Base-by-base conservation (phyloP, 2,797 vertebrate genomes). In the Poecilia velifera region DNA sequence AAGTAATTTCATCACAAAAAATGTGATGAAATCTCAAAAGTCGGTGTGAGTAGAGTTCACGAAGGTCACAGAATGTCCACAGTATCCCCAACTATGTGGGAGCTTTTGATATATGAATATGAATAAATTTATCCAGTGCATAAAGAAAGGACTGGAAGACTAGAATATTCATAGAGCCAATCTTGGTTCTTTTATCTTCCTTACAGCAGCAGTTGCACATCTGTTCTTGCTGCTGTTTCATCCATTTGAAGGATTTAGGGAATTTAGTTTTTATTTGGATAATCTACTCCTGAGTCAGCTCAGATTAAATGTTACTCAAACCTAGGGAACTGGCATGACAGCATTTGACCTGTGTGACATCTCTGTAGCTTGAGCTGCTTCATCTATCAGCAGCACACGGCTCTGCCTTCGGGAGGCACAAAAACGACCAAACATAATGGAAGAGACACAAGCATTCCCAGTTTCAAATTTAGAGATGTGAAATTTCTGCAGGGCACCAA, bases 231-330 rank as follows among this genome's bases (percentile, higher is more conserved):
- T 77, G 82, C 79, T 76, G 84, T 84, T 77, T 81, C 80, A 90
- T 84, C 90, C 84, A 81, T 84, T 90, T 88, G 71, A 86, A 22
- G 70, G 91, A 79, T 91, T 86, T 84, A 71, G 5, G 22, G 4
- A 39, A 22, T 70, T 70, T n/a, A 68, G 78, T 87, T 90, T 91
- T 92, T 89, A 92, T 93, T 92, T 90, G 86, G 87, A 91, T 93
- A 89, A 92, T 93, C 86, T 86, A 86, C 82, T 95, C 85, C 87
- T n/a, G 45, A 89, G 86, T 79, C 82, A 84, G 66, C 59, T 75
- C 74, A 89, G 80, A 91, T 91, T 90, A 93, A 68, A 86, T 89
- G 80, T 80, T 85, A 82, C 85, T 90, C 79, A 83, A 83, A 86
- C 83, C 55, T 46, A 46, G 83, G 86, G 86, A 92, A 89, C 84